Evolutionary conservation across 2,113 vertebrate genomes (phyloP).

Genomic region (Bubo scandiacus): DNA sequence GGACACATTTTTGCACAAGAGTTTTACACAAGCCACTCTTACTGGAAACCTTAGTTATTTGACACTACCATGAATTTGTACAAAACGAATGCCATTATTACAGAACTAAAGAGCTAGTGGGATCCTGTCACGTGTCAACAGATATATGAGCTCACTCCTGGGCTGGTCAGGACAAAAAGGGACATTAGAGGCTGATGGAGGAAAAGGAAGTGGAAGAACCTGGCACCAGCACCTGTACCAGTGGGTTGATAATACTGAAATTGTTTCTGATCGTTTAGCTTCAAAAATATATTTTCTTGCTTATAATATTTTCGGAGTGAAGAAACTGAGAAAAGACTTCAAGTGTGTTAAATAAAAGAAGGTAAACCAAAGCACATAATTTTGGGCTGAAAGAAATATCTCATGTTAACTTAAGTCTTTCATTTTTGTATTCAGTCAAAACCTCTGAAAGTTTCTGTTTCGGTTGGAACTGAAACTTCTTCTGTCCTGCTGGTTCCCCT

Average conservation of each 20-base stretch:
- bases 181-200: not conserved
- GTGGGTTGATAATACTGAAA: not conserved
- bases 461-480: not conserved
- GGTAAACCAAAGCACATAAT: not conserved
- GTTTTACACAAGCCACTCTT: not conserved
- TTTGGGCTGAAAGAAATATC: not conserved
- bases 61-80: not conserved
- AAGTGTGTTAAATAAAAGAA: not conserved
- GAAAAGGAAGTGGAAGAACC: not conserved
- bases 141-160: not conserved
- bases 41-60: not conserved
- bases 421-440: not conserved
- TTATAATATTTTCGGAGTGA: not conserved
- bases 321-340: not conserved
- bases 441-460: not conserved
- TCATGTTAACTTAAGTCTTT: not conserved
- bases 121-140: not conserved
- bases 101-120: not conserved
- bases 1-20: not conserved
- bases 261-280: not conserved
- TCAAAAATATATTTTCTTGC: not conserved
- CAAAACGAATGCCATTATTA: not conserved
- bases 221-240: not conserved
- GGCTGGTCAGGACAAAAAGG: not conserved
- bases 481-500: not conserved